Evolutionary conservation across 2,113 vertebrate species (phyloP).

Genomic region (Mobula birostris): DNA sequence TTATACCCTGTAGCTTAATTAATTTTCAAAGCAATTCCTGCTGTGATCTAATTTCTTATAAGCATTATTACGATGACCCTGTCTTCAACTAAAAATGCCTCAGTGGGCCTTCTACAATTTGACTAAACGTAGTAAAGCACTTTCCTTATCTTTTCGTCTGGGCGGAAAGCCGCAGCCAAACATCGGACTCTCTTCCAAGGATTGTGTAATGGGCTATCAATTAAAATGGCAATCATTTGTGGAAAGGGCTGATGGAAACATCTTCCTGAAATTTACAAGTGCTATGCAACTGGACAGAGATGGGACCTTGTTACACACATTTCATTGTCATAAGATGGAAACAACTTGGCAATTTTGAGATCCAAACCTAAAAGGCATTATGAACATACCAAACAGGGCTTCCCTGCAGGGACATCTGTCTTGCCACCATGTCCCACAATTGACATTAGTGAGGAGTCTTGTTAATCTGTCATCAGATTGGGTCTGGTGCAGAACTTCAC

Average conservation of each 20-base stretch:
- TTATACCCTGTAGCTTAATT: background rate
- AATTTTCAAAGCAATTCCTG: background rate
- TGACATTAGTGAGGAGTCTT: too few species aligned
- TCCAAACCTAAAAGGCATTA: too few species aligned
- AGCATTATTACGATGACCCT: background rate
- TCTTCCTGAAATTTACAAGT: background rate
- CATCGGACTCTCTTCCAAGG: background rate
- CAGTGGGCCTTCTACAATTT: background rate
- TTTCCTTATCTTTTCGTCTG: background rate
- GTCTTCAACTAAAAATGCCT: background rate
- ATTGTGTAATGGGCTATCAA: background rate
- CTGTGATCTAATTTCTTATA: background rate
- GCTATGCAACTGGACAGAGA: background rate
- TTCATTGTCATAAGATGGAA: background rate
- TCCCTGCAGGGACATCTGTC: too few species aligned
- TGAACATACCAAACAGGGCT: background rate
- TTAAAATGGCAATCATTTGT: background rate
- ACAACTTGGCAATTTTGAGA: background rate
- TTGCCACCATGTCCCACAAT: too few species aligned
- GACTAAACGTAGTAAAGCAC: background rate
- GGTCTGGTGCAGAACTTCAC: too few species aligned
- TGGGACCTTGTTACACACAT: background rate
- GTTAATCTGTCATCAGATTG: too few species aligned
- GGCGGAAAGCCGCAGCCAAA: background rate
- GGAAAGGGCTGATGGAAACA: too few species aligned